Evolutionary conservation across 2,797 vertebrate genomes (phyloP).

Genomic region (Gobio occitaniae): DNA sequence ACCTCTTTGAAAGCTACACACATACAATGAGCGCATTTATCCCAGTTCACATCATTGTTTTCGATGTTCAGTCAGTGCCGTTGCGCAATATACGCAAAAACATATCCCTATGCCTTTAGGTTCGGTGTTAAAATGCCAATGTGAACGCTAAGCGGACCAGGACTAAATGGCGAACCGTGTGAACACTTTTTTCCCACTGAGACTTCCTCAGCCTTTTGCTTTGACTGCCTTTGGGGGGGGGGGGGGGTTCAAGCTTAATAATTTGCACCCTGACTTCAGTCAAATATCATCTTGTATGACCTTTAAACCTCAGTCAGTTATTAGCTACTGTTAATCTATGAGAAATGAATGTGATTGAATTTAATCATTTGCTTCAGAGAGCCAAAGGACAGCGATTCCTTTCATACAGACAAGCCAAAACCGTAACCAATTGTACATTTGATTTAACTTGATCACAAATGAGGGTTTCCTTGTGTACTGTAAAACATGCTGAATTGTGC

Average conservation of each 20-base stretch:
- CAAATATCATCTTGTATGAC: background rate
- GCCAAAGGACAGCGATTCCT: background rate
- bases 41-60: no score
- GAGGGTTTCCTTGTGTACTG: background rate
- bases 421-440: background rate
- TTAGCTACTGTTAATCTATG: background rate
- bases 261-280: background rate
- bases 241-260: background rate
- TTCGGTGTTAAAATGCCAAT: no score
- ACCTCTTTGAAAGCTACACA: no score
- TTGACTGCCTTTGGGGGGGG: background rate
- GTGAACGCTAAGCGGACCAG: no score
- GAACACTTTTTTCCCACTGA: background rate
- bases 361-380: background rate
- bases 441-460: background rate
- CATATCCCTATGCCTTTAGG: no score
- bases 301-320: background rate
- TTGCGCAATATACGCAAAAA: no score
- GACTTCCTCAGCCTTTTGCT: background rate
- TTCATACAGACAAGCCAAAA: background rate
- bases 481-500: slow-evolving; percentile 13
- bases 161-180: no score
- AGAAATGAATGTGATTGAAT: background rate
- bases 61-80: no score
- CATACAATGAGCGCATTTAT: no score